Conservation (phyloP, 2,797 vertebrate genomes). For the Ataeniobius toweri region DNA sequence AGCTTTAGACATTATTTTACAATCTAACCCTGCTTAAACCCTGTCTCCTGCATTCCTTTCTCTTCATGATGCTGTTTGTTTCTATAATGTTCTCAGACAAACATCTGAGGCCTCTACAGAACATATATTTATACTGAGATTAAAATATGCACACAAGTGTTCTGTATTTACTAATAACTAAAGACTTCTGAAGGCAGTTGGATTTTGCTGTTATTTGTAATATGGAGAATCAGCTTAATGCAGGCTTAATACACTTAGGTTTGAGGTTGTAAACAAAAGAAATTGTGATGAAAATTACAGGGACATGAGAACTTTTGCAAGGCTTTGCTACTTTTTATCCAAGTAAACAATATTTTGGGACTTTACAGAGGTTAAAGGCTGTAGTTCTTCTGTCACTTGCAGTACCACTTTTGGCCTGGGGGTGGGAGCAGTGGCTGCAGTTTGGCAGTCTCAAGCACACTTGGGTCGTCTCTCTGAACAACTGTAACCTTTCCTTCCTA, state of each 20-base stretch:
- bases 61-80: background rate
- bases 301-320: background rate
- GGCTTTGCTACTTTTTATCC: background rate
- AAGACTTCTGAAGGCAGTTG: background rate
- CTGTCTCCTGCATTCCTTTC: background rate
- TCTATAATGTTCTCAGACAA: no score
- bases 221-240: background rate
- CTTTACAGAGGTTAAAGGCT: background rate
- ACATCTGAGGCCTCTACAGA: background rate
- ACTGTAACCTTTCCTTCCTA: conserved; percentile 41
- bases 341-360: background rate
- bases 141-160: background rate
- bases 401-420: conserved; percentile 72
- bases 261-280: background rate
- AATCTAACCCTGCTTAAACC: background rate
- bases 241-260: background rate
- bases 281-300: background rate
- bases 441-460: conserved; percentile 56
- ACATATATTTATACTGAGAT: background rate
- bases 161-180: background rate
- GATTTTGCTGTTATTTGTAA: background rate
- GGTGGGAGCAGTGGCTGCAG: conserved; percentile 91
- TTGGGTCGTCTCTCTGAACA: conserved; percentile 18
- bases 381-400: conserved; percentile 49
- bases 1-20: background rate